phyloP scores from a whole-genome alignment of 2,888 invertebrate genomes.

The Pseudanteris insignis region DNA sequence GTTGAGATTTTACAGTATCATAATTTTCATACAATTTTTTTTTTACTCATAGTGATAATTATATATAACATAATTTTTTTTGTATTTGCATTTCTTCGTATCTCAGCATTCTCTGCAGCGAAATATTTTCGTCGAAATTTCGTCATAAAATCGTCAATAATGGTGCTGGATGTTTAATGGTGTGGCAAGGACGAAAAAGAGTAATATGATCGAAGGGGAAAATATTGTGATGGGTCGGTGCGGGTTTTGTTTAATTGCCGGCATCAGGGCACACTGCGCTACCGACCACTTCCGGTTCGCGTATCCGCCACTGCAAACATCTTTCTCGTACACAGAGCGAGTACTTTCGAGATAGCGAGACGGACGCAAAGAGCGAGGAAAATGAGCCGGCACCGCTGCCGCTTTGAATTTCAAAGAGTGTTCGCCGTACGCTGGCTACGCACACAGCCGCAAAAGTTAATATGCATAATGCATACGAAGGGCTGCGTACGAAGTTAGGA shows the following conservation, averaged over 20 bases:
- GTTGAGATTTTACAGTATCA: no score
- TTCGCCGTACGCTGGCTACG: slow-evolving; percentile 32
- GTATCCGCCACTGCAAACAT: slow-evolving; percentile 60
- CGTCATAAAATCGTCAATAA: no score
- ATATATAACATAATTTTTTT: no score
- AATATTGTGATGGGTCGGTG: no score
- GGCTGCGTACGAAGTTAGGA: slow-evolving; percentile 40
- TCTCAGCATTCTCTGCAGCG: no score
- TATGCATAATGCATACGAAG: slow-evolving; percentile 42
- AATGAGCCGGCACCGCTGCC: slow-evolving; percentile 41
- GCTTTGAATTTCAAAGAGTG: slow-evolving; percentile 46
- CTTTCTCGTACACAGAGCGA: slow-evolving; percentile 48
- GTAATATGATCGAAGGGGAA: no score
- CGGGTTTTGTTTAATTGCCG: slow-evolving; percentile 50
- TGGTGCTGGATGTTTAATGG: no score
- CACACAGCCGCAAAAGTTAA: slow-evolving; percentile 44
- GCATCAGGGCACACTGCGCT: slow-evolving; percentile 53
- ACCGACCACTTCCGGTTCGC: slow-evolving; percentile 63
- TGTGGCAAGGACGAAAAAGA: no score
- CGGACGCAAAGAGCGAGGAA: slow-evolving; percentile 45
- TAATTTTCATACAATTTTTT: no score
- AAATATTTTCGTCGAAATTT: no score
- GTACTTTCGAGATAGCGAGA: slow-evolving; percentile 42
- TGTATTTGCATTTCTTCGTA: no score
- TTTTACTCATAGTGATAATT: no score